Evolutionary conservation across 2,888 invertebrate genomes (phyloP), one percentile per base, ranked within the genome.

Genomic region (Camponotus fellah): DNA sequence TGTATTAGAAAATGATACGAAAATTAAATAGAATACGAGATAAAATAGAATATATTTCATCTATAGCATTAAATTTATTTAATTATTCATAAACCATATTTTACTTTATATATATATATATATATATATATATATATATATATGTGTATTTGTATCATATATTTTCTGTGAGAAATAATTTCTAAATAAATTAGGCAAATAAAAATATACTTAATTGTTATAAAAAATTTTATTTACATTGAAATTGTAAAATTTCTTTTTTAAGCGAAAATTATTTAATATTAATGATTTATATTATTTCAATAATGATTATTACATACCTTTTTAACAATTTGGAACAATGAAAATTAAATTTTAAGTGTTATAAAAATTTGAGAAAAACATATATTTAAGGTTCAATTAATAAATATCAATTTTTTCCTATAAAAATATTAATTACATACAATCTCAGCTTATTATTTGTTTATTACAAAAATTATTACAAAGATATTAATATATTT

Each of bases 401-500:
- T 43, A 43, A 46, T 14, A 46, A 46, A 3, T 64, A n/a, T 26
- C 26, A 5, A 9, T 32, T 4, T 32, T 68, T 10, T 46, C 26
- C 3, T 21, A 26, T 34, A 34, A 69, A 69, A n/a, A 34, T 49
- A 58, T 68, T 9, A 68, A 17, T 68, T 26, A 34, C 26, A 14
- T 40, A 10, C 10, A 17, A 3, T 8, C n/a, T 12, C 26, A 34
- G 1, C 4, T 71, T 40, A 56, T 40, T 53, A 43, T 14, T 2
- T 37, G 17, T 17, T 75, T 26, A 26, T 26, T 26, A 26, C 26
- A 26, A 26, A 26, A 2, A 26, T 26, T 10, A 60, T 14, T 12
- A 32, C n/a, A 32, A 64, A 14, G 12, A 12, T 17, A 46, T 74
- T 3, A 46, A 58, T 26, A 2, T 10, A 21, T 84, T 77, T 93